Conservation (phyloP, 1,140 invertebrate species). For the Zaprionus gabonicus region DNA sequence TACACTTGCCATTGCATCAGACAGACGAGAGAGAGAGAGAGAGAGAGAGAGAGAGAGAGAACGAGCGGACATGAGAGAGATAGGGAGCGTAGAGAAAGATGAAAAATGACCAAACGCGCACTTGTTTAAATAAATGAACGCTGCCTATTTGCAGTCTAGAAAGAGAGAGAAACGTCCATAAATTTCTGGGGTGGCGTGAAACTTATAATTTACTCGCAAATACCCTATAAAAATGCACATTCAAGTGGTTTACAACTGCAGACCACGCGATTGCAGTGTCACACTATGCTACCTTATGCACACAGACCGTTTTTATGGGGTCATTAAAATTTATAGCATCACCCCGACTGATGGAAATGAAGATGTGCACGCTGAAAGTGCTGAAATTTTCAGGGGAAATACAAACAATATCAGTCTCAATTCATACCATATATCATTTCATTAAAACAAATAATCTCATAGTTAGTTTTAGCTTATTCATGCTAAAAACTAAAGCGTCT, state of each 20-base stretch:
- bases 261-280: not conserved
- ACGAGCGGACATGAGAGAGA: not conserved
- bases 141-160: not conserved
- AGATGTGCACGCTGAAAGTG: not conserved
- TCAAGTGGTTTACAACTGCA: slow-evolving; percentile 17
- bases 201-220: slow-evolving; percentile 35
- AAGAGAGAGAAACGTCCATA: not conserved
- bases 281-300: slow-evolving; percentile 1
- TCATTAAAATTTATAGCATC: slow-evolving; percentile 13
- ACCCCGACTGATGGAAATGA: not conserved
- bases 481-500: no score
- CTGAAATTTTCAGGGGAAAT: not conserved
- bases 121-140: slow-evolving; percentile 32
- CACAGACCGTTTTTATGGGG: not conserved
- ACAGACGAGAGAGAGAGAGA: not conserved
- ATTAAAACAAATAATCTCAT: not conserved
- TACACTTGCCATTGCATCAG: slow-evolving; percentile 37
- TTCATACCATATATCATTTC: not conserved
- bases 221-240: slow-evolving; percentile 31
- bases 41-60: not conserved
- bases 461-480: not conserved
- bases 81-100: not conserved
- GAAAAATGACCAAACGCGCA: slow-evolving; percentile 5
- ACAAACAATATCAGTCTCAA: not conserved
- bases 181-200: slow-evolving; percentile 18